Evolutionary conservation across 2,888 invertebrate genomes (phyloP), one percentile per base, ranked within the genome.

Genomic region (Petrophora chlorosata): DNA sequence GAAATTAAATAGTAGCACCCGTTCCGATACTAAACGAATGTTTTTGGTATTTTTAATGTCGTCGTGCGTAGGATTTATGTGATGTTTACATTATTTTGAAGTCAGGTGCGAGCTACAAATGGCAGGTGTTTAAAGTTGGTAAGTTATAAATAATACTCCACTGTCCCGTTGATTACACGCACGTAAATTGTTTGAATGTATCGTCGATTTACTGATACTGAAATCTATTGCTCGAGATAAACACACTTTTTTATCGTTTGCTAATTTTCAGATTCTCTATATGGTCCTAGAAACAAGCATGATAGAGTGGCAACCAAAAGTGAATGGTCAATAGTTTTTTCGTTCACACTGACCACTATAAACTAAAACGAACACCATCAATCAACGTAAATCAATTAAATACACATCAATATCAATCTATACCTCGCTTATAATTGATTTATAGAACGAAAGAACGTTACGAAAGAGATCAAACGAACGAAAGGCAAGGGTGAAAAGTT

Each of bases 1-100:
- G 67, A 76, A 74, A 79, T 79, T 76, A 77, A 79, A 82, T 76
- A 72, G 73, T 66, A 65, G 69, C 74, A 65, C 48, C 56, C 58
- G 66, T 73, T 69, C 60, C 70, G 61, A 71, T 70, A 70, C 51
- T 63, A 65, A 67, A 63, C 65, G 63, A 63, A 63, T 68, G 65
- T 59, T 65, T 60, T 65, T 53, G 57, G 59, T 60, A 59, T 60
- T 67, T 61, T 62, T 60, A n/a, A 62, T 56, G 55, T 63, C 38
- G 58, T 52, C 48, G 51, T 39, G 44, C 32, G 47, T 54, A 30
- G 60, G 51, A 56, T 58, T 56, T 61, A 61, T 56, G 50, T 52
- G 35, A 23, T 61, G 61, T 61, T 57, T 57, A 53, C 56, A 54
- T 58, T 51, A 44, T 46, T 36, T 19, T 40, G 33, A 50, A 52